Base-by-base conservation (phyloP, 2,113 vertebrate genomes). In the Rhadina sibilatrix region DNA sequence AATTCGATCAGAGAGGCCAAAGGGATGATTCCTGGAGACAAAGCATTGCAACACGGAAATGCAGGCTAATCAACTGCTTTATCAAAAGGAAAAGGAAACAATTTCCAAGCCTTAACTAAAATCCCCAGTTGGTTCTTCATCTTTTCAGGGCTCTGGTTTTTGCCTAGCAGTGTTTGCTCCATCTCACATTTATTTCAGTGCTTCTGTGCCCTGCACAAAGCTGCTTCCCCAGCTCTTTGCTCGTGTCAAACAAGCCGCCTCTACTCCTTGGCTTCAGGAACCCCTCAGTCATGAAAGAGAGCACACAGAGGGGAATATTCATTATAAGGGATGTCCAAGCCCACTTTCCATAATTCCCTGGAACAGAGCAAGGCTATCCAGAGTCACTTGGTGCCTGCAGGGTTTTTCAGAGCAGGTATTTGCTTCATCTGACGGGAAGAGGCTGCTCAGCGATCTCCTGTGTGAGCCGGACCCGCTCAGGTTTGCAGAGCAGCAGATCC, bases 1-100 rank as follows among this genome's bases (percentile, higher is more conserved):
- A 97, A 98, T 97, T 92, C 6, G 35, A 97, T 98, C 96, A 96
- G 52, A 81, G 80, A 93, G 93, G 93, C 91, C 94, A 93, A 93
- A 70, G 69, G 95, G 93, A 92, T 94, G 91, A 93, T 94, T 91
- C 96, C 56, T 69, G 94, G 96, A 97, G 97, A 97, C 79, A 92
- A 87, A 90, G 95, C 95, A 94, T 81, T 14, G 79, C 83, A 88
- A 91, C 12, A 3, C 86, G 93, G 97, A 98, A 98, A 97, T 95
- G 89, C 93, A 74, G 94, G 49, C 91, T 94, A 96, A 97, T 97
- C 93, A 87, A 77, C 80, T 66, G 92, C 91, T 93, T 93, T 84
- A 87, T 85, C 87, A 87, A 75, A 93, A 94, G 92, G 85, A 96
- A 92, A 94, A 95, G 78, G 88, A 93, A 96, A 95, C 71, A 5